Base-by-base conservation (phyloP, 2,888 invertebrate species). In the Spatulosminthurus flaviceps region DNA sequence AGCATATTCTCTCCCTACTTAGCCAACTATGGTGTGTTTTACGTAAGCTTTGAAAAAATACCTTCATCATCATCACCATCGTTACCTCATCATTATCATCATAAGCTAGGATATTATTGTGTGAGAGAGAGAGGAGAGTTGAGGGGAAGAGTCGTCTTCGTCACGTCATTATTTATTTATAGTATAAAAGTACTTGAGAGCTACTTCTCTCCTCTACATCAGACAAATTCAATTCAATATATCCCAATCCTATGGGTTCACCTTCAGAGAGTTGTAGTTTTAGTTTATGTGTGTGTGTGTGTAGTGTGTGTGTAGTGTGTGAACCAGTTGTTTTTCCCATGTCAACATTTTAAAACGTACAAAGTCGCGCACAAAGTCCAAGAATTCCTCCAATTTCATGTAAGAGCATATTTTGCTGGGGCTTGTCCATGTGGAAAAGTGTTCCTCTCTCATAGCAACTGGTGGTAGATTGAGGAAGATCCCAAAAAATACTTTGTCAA, bases 161-260 rank as follows among this genome's bases (percentile, higher is more conserved):
- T 78, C 78, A 78, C 72, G 78, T 78, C 78, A 78, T 78, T 78
- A 78, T 78, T 78, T 78, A 78, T 78, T 78, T 78, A 78, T 78
- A 78, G 78, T 78, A 71, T 78, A 72, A 72, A n/a, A 78, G 78
- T 60, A 78, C 64, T 71, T 78, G 69, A 64, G 75, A n/a, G n/a
- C n/a, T n/a, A n/a, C n/a, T n/a, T n/a, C 75, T 76, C 66, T 66
- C 42, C 22, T 42, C 66, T 75, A 60, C 26, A 60, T 22, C 71
- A 71, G 21, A 72, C 5, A 22, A 51, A 72, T 72, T 72, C 5
- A 72, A 72, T 72, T 72, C 41, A 70, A 70, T 70, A 72, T 72
- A 51, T 51, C n/a, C 41, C 11, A 22, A n/a, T 69, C n/a, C 28
- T 69, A 71, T 42, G 71, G n/a, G 42, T 24, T 71, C 43, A 34